Evolutionary conservation across 2,797 vertebrate species (phyloP).

Genomic region (Setipinna tenuifilis): DNA sequence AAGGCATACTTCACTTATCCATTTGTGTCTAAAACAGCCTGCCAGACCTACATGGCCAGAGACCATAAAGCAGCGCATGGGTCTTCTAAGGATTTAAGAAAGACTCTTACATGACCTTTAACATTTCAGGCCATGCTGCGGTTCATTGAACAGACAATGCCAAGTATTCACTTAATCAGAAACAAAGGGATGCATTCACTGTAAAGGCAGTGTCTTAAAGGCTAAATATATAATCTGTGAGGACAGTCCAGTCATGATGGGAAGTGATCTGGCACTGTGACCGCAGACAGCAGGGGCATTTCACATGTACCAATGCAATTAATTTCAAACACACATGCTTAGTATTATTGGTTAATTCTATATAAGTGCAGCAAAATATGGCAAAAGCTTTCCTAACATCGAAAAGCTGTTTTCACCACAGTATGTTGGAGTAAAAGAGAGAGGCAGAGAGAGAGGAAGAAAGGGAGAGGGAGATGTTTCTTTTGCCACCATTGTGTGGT

Average conservation of each 20-base stretch:
- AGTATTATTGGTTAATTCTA: background rate
- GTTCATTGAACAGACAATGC: background rate
- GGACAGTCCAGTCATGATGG: background rate
- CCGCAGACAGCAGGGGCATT: background rate
- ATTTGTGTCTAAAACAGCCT: background rate
- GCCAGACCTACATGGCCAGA: background rate
- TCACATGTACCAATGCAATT: background rate
- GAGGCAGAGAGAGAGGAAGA: too few species aligned
- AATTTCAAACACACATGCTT: background rate
- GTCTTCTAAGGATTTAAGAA: background rate
- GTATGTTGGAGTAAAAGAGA: background rate
- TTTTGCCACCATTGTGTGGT: constrained; percentile 5
- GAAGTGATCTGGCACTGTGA: too few species aligned
- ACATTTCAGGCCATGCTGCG: background rate
- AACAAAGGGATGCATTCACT: background rate
- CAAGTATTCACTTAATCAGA: background rate
- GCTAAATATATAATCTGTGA: background rate
- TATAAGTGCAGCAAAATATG: background rate
- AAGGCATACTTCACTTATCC: background rate
- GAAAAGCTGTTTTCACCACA: background rate
- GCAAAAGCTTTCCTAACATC: background rate
- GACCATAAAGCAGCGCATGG: background rate
- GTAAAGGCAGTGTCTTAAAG: background rate
- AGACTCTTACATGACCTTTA: background rate
- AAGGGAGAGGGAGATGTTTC: background rate